Conservation (phyloP, 1,140 invertebrate species). For the Drosophila nasuta region DNA sequence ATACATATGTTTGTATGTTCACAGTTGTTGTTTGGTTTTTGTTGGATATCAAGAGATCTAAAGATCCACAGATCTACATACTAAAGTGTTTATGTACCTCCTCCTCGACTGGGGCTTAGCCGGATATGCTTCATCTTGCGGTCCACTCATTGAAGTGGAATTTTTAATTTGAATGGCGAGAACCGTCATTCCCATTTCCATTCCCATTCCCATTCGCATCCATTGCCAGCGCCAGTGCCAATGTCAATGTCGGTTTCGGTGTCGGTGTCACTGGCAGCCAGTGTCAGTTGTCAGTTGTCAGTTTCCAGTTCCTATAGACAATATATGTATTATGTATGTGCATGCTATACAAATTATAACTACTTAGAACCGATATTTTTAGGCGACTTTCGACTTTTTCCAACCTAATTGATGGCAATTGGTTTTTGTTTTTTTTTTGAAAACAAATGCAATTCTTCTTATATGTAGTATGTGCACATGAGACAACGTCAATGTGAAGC, state of each 20-base stretch:
- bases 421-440: neutral
- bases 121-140: conserved; percentile 79
- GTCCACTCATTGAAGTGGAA: conserved; percentile 65
- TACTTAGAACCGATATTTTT: conserved; percentile 31
- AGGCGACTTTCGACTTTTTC: conserved; percentile 8
- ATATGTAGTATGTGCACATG: neutral
- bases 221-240: conserved; percentile 44
- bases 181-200: conserved; percentile 25
- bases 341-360: conserved; percentile 20
- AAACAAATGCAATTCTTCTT: conserved; percentile 7
- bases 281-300: conserved; percentile 6
- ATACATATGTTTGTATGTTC: neutral
- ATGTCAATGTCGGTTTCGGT: conserved; percentile 12
- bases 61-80: conserved; percentile 28
- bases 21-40: neutral
- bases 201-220: conserved; percentile 59
- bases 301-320: conserved; percentile 3
- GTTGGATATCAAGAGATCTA: conserved; percentile 10
- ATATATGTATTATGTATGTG: conserved; percentile 16
- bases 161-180: conserved; percentile 73
- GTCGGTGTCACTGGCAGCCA: conserved; percentile 13
- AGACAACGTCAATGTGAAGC: neutral
- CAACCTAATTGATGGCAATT: conserved; percentile 18
- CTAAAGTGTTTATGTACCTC: conserved; percentile 28
- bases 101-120: conserved; percentile 54